These are phyloP conservation scores for Lottia scabra DNA, from an alignment of 2,888 invertebrate species.

Conservation along the genomic window DNA sequence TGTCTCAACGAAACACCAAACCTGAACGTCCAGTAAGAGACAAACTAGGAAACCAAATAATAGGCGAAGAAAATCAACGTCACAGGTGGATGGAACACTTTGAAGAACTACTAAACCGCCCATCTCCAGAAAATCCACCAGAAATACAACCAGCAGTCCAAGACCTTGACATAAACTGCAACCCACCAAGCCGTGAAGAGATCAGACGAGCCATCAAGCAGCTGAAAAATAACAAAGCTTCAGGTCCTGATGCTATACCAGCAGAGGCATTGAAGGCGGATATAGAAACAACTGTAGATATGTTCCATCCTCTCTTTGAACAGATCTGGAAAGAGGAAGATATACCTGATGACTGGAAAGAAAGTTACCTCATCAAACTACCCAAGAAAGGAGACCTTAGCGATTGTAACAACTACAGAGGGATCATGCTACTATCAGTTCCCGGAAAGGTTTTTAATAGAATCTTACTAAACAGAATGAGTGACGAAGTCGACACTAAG, in stretches of 20 bases:
- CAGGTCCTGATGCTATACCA: constrained; percentile 16
- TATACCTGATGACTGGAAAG: constrained; percentile 11
- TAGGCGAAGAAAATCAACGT: background rate
- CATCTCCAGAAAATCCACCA: background rate
- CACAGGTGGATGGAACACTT: background rate
- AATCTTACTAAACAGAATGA: too few relatives aligned
- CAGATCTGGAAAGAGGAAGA: constrained; percentile 16
- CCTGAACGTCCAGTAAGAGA: background rate
- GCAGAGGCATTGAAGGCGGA: constrained; percentile 21
- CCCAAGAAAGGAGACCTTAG: too few relatives aligned
- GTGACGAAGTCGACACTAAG: too few relatives aligned
- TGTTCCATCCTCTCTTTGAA: constrained; percentile 15
- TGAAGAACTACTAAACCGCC: background rate
- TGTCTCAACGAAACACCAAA: background rate
- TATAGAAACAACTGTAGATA: constrained; percentile 5
- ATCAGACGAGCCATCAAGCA: constrained; percentile 9
- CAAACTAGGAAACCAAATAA: background rate
- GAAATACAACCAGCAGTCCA: constrained; percentile 3
- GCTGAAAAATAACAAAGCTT: constrained; percentile 18
- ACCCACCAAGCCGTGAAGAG: constrained; percentile 6
- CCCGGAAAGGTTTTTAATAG: too few relatives aligned
- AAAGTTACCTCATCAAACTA: constrained; percentile 14
- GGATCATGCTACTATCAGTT: too few relatives aligned
- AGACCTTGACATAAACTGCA: constrained; percentile 5
- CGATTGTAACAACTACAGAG: too few relatives aligned